Base-by-base conservation (phyloP, 2,888 invertebrate genomes). In the Amblyjoppa fuscipennis region DNA sequence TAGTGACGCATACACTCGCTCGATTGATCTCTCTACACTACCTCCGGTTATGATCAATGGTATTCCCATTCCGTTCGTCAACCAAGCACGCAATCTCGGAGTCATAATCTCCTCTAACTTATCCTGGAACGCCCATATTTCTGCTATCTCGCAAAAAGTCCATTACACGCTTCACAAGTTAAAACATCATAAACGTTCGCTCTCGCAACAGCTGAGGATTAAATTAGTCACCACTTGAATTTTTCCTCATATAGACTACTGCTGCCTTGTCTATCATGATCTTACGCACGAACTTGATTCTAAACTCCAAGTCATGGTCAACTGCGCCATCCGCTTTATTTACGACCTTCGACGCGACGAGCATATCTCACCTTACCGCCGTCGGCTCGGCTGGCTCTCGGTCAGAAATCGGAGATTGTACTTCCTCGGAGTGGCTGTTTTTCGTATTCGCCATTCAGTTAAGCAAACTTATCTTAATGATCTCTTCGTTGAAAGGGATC, bases 181-280 rank as follows among this genome's bases (percentile, higher is more conserved):
- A 0, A 69, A 49, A 28, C 31, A 68, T n/a, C 34, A 53, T 34
- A 31, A 38, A 16, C 53, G 56, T 34, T n/a, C 45, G 3, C 25
- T 79, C 16, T 16, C 83, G n/a, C 49, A 9, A 0, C 7, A 34
- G 11, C 28, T 81, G 0, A 38, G 68, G 20, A 49, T 4, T 5
- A 69, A 41, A 7, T 45, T 78, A 11, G 56, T 73, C 11, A n/a
- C 56, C 31, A 11, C 83, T 2, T 34, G 78, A 0, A 38, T 83
- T 7, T 78, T 78, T 25, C 73, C 83, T 1, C 28, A 41, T 9
- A n/a, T 74, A 0, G 75, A 84, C 13, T 84, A 81, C 11, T 84
- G 80, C 45, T 75, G 80, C 45, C n/a, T 59, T 1, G 84, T 81
- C 3, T 81, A 84, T 20, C 45, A 75, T n/a, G 80, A 81, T 28